These are phyloP conservation scores for Podarcis muralis DNA, from an alignment of 2,113 vertebrate species.

Conservation along the genomic window DNA sequence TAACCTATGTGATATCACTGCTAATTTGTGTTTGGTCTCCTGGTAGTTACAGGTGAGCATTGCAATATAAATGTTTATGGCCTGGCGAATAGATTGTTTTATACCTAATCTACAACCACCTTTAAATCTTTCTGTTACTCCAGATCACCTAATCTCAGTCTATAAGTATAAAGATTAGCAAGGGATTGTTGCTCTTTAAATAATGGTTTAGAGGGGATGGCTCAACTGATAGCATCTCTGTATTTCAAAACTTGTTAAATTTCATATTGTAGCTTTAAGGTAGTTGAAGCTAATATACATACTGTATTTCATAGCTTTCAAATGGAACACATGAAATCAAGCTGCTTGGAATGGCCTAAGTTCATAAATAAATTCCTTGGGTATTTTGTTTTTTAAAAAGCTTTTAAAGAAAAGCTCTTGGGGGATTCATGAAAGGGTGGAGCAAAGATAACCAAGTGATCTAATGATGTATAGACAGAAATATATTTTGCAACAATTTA, in stretches of 20 bases:
- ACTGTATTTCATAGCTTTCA: background rate
- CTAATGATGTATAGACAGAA: background rate
- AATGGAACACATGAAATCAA: background rate
- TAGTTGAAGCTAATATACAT: background rate
- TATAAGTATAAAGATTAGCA: background rate
- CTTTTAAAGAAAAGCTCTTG: background rate
- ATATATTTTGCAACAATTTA: background rate
- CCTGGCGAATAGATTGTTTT: background rate
- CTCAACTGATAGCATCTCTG: background rate
- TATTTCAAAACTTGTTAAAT: background rate
- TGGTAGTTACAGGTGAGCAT: background rate
- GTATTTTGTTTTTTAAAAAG: background rate
- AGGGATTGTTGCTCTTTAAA: background rate
- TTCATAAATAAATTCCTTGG: background rate
- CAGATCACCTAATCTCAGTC: slow-evolving; percentile 1
- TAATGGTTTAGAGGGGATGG: background rate
- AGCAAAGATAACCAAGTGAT: background rate
- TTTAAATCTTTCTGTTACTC: background rate
- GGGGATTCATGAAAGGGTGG: background rate
- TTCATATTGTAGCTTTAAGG: background rate
- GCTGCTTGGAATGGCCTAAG: background rate
- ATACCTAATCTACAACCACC: background rate
- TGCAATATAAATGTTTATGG: background rate
- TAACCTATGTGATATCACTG: background rate
- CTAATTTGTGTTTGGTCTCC: background rate